Base-by-base conservation (phyloP, 2,797 vertebrate species). In the Mus minutoides region DNA sequence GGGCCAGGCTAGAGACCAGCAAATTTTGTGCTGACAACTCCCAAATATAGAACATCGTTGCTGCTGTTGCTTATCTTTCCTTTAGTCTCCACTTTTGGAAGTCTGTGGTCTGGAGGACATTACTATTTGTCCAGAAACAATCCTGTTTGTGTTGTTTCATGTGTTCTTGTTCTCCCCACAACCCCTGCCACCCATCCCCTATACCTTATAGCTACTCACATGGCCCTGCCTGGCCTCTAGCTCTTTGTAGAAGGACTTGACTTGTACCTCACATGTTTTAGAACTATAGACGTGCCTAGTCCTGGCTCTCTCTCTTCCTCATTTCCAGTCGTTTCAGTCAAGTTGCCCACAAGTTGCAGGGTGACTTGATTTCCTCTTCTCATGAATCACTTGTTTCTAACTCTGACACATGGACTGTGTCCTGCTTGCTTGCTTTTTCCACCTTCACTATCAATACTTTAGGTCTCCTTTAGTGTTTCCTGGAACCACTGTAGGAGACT, bases 381-480 rank as follows among this genome's bases (percentile, higher is more conserved):
- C 52, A 78, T 52, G 88, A 64, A 49, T 85, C 21, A 37, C 6
- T 75, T 31, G 52, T 87, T 95, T 95, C 40, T 96, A 29, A 67
- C 46, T 73, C 49, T 95, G 58, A 93, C 77, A 90, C 76, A 54
- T 17, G 31, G 52, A 22, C 34, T 71, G 73, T n/a, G 21, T 58
- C 46, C 56, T 52, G 78, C 58, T 92, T 71, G 46, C 22, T 88
- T 62, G 14, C 77, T 90, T 94, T 88, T 76, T 52, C 22, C 14
- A 19, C 83, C 16, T 79, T 22, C 16, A 62, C 24, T 92, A 24
- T 29, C 90, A 49, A 71, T n/a, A 92, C 37, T 17, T 34, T 22
- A 43, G 73, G 75, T 86, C 46, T 84, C 37, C 52, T 60, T 95
- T 88, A 80, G 46, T 58, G 91, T 94, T 95, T 54, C 86, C 31